phyloP scores from a whole-genome alignment of 2,797 vertebrate species.

The Smutsia temminckii region DNA sequence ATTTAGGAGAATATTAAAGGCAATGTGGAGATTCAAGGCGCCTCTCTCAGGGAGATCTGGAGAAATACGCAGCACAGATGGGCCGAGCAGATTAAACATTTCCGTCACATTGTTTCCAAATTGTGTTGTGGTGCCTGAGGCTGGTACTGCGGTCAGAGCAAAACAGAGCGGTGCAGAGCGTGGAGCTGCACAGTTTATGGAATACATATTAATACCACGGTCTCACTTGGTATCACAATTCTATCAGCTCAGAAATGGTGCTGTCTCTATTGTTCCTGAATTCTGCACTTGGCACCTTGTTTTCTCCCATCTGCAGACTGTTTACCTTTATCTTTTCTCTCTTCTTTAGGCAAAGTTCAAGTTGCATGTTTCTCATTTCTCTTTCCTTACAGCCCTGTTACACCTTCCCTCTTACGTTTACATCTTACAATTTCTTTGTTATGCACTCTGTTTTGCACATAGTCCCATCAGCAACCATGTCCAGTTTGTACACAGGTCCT shows the following conservation, averaged over 20 bases:
- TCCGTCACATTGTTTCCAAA: conserved; percentile 94
- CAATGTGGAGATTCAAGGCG: conserved; percentile 95
- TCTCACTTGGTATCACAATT: conserved; percentile 79
- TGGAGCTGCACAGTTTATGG: conserved; percentile 78
- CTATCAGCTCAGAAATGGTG: conserved; percentile 70
- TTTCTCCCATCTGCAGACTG: conserved; percentile 43
- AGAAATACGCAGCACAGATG: conserved; percentile 94
- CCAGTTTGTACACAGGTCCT: conserved; percentile 53
- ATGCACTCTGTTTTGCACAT: neutral
- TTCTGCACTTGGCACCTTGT: conserved; percentile 49
- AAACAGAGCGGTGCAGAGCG: conserved; percentile 78
- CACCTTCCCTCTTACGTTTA: neutral
- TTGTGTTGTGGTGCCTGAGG: conserved; percentile 91
- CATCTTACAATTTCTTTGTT: neutral
- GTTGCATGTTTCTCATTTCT: neutral
- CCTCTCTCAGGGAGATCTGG: conserved; percentile 94
- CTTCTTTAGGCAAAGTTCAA: conserved; percentile 50
- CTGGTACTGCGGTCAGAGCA: conserved; percentile 88
- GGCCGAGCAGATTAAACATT: conserved; percentile 94
- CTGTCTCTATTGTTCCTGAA: conserved; percentile 74
- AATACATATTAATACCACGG: conserved; percentile 84
- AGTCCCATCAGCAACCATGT: neutral
- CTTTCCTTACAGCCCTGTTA: neutral
- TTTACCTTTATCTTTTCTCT: conserved; percentile 68
- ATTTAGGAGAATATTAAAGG: conserved; percentile 96